Percentiles rank a stretch among this genome's conserved stretches.
These are phyloP conservation scores for Phacellophora camtschatica DNA, from an alignment of 30 jellyfish, hydroid and myxozoan species.

Conservation along the genomic window DNA sequence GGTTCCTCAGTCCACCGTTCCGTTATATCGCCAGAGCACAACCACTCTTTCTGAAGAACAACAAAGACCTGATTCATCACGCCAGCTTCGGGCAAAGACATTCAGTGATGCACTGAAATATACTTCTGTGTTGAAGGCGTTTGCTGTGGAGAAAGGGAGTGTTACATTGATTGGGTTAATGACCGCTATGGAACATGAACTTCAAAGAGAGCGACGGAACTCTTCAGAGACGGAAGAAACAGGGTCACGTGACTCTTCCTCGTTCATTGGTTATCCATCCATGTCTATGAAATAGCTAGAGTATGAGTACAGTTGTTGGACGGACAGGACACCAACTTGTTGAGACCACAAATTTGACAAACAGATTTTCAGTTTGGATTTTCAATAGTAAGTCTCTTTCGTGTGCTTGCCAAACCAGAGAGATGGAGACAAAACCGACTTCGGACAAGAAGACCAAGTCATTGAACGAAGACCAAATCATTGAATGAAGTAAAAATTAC, in stretches of 20 bases:
- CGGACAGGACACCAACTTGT: no score
- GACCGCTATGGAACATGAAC: conserved; percentile 76
- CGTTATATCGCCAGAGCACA: not conserved
- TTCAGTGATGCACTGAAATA: conserved; percentile 17
- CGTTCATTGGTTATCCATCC: not conserved
- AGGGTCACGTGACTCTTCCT: not conserved
- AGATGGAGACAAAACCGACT: no score
- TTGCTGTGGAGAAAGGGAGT: conserved; percentile 63
- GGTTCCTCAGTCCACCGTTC: not conserved
- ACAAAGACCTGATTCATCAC: not conserved
- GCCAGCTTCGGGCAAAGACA: not conserved
- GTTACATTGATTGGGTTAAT: conserved; percentile 60
- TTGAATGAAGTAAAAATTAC: no score
- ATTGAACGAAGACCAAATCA: no score
- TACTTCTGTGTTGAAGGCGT: conserved; percentile 31
- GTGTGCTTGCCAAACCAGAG: no score
- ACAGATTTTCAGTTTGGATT: no score
- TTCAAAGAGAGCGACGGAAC: conserved; percentile 37
- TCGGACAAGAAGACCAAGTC: no score
- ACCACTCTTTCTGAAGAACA: not conserved
- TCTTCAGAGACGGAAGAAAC: not conserved
- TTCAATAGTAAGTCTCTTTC: no score
- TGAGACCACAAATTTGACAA: no score
- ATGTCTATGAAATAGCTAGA: not conserved
- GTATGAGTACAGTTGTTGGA: no score